A percentile compares a stretch with the other conserved stretches of the same genome.
phyloP scores from a whole-genome alignment of 2,888 invertebrate genomes.

The Nomada goodeniana region DNA sequence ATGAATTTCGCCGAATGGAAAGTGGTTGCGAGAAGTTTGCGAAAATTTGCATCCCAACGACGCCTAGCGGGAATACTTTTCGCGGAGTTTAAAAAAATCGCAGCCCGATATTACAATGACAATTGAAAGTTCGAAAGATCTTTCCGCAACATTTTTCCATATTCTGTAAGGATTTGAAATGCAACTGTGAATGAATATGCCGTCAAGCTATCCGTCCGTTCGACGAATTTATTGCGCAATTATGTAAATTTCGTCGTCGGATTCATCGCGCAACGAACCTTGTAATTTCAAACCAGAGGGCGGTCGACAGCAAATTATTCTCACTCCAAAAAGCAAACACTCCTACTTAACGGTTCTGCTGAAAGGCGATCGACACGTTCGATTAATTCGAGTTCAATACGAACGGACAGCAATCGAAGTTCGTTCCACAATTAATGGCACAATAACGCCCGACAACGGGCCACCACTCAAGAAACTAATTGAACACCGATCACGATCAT shows the following conservation, averaged over 20 bases:
- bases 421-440: neutral
- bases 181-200: neutral
- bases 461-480: conserved; percentile 22
- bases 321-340: neutral
- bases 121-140: neutral
- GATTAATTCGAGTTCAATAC: neutral
- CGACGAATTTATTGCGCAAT: conserved; percentile 19
- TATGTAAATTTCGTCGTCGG: conserved; percentile 31
- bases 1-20: conserved; percentile 14
- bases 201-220: neutral
- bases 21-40: conserved; percentile 2
- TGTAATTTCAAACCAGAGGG: conserved; percentile 21
- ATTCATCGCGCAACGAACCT: neutral
- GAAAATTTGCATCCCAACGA: conserved; percentile 7
- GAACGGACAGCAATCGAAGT: neutral
- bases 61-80: neutral
- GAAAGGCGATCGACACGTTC: conserved; percentile 4
- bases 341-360: neutral
- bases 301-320: conserved; percentile 6
- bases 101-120: conserved; percentile 8
- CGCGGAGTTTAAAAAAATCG: neutral
- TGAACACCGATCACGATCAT: conserved; percentile 21
- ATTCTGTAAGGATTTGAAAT: conserved; percentile 16
- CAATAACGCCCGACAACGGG: neutral
- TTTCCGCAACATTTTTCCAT: neutral